phyloP scores from a whole-genome alignment of 2,113 vertebrate genomes.

The Hippolais icterina region DNA sequence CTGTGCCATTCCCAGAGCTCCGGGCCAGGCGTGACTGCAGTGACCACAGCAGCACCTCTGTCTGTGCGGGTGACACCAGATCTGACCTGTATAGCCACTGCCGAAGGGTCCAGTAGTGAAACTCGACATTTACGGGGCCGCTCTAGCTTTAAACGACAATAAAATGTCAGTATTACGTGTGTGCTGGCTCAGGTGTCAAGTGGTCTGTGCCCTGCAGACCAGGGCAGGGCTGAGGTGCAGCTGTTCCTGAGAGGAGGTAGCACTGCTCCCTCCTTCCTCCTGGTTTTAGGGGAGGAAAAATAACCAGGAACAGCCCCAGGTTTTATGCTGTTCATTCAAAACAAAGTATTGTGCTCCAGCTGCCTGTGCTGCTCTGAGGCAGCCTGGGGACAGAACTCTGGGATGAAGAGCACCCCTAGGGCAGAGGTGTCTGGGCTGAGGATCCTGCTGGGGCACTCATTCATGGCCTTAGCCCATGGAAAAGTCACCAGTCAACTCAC shows the following conservation, averaged over 20 bases:
- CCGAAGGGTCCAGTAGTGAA: slow-evolving; percentile 35
- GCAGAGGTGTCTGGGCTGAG: rapidly evolving
- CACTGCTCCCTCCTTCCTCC: neutral
- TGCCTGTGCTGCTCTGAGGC: rapidly evolving
- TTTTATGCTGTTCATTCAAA: neutral
- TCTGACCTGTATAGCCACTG: slow-evolving; percentile 22
- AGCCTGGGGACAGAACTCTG: neutral
- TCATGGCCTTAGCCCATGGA: rapidly evolving
- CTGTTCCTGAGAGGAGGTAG: rapidly evolving
- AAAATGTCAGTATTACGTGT: slow-evolving; percentile 59
- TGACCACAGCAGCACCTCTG: neutral
- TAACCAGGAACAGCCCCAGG: neutral
- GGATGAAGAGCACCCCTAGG: neutral
- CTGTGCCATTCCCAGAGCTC: neutral
- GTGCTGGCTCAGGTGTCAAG: neutral
- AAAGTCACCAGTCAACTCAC: neutral
- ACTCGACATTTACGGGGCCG: slow-evolving; percentile 37
- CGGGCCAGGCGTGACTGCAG: neutral
- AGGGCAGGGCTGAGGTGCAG: neutral
- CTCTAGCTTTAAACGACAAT: slow-evolving; percentile 56
- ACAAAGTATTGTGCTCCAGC: no score
- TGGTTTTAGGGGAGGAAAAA: neutral
- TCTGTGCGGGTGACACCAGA: neutral
- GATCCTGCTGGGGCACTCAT: neutral
- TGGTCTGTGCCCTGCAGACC: neutral